Evolutionary conservation across 2,888 invertebrate genomes (phyloP), one percentile per base, ranked within the genome.

Genomic region (Choristoneura rosaceana): DNA sequence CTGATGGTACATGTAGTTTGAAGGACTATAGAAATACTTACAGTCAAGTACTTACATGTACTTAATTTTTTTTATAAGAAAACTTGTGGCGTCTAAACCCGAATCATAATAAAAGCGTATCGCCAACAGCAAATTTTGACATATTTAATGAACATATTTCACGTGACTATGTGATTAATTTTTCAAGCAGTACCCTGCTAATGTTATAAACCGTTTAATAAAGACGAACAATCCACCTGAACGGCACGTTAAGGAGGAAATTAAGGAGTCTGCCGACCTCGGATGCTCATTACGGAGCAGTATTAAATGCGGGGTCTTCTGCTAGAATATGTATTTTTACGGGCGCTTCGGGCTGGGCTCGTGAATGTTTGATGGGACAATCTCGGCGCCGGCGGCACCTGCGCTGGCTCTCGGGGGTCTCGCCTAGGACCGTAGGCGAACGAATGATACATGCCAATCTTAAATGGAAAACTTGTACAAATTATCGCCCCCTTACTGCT

Each of bases 311-410:
- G 79, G 82, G 82, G 81, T 86, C 87, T 86, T 87, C 86, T 87
- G 84, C 84, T 92, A 90, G 89, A 94, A 93, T 94, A 94, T 94
- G 93, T 90, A 94, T 93, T 93, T 94, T 94, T 94, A 94, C 90
- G 93, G 90, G 87, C 88, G 77, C 75, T 78, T 81, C 78, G 88
- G 89, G 90, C 86, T 76, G 78, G 75, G 63, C 80, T 89, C 88
- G 79, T 94, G 90, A 89, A 94, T 90, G 83, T 93, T 94, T 93
- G 90, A 94, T 94, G 91, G 85, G 76, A 79, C 87, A 93, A 94
- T 93, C 93, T 90, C 93, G 77, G 92, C 85, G 76, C 62, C 71
- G 69, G 34, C 71, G 71, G 62, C 77, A 74, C 75, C 77, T 74
- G 76, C 73, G 70, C 60, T 64, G 69, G 74, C 76, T 76, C 76